Base-by-base conservation (phyloP, 2,888 invertebrate genomes). In the Dolomedes plantarius region DNA sequence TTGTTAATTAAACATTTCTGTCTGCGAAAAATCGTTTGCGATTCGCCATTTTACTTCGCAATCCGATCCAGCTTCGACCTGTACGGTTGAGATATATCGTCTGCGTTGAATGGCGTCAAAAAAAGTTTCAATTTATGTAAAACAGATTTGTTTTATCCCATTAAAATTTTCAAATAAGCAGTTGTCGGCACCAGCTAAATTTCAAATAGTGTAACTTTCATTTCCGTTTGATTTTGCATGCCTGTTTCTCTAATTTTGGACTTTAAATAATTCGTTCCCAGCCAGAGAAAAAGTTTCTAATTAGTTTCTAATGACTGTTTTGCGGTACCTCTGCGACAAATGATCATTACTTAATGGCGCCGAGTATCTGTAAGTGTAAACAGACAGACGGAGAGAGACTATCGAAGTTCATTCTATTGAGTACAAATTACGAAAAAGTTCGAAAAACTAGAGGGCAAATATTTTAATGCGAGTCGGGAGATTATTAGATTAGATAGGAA, bases 291-390 rank as follows among this genome's bases (percentile, higher is more conserved):
- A n/a, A 41, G 46, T 6, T 29, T 32, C 28, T 81, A 81, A 81
- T 81, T 81, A 75, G 69, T 56, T 81, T 74, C 75, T 81, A 69
- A 81, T 69, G 81, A 75, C 69, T 64, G 39, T 62, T 65, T 29
- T 65, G 31, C 65, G 16, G 31, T 65, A 27, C 13, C 29, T 28
- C 16, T 29, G 16, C 56, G 56, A 56, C 23, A 56, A 23, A 56
- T 56, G 16, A 23, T 56, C 56, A 23, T 65, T 31, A 19, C 29
- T 29, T n/a, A 31, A 65, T 65, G 29, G 65, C 31, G 65, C n/a
- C 31, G 65, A 16, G 0, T n/a, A 65, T n/a, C 65, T 29, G n/a
- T n/a, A 13, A 29, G 65, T n/a, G 9, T n/a, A 16, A 65, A 65
- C 65, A 28, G n/a, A 29, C 31, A 11, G 31, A 29, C 65, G 19